Evolutionary conservation across 2,888 invertebrate species (phyloP), one percentile per base, ranked within the genome.

Genomic region (Chloroclysta siterata): DNA sequence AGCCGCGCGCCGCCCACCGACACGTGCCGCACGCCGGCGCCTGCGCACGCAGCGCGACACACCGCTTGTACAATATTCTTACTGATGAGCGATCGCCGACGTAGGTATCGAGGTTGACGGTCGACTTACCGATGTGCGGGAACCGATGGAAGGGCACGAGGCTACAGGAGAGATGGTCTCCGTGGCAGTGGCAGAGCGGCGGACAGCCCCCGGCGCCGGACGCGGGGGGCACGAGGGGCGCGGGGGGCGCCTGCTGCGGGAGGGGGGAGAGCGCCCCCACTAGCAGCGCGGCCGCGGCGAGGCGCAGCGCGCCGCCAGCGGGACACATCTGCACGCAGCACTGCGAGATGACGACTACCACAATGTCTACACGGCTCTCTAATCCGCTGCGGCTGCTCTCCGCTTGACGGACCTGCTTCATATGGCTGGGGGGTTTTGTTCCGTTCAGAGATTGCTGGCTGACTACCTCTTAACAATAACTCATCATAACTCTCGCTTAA

Each of bases 11-110:
- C 95, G 71, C 78, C 77, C 75, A 88, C 86, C 95, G 97, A 77
- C 87, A 97, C 94, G 83, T 97, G 96, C 66, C 95, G 94, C 79
- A 96, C 95, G 66, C 72, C 72, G 54, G 71, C 68, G 59, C 74
- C 85, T 84, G 71, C n/a, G n/a, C n/a, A n/a, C n/a, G n/a, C n/a
- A n/a, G n/a, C n/a, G n/a, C n/a, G n/a, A n/a, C n/a, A n/a, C n/a
- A n/a, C n/a, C n/a, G n/a, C n/a, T n/a, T n/a, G n/a, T n/a, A n/a
- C n/a, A n/a, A n/a, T n/a, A n/a, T n/a, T n/a, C n/a, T n/a, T n/a
- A n/a, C n/a, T n/a, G n/a, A n/a, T n/a, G n/a, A n/a, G n/a, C n/a
- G n/a, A n/a, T n/a, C n/a, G n/a, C n/a, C n/a, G n/a, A n/a, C n/a
- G n/a, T n/a, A n/a, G n/a, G n/a, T 0, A 36, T 8, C 36, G 7